Evolutionary conservation across 2,797 vertebrate genomes (phyloP).

Genomic region (Acrocephalus scirpaceus): DNA sequence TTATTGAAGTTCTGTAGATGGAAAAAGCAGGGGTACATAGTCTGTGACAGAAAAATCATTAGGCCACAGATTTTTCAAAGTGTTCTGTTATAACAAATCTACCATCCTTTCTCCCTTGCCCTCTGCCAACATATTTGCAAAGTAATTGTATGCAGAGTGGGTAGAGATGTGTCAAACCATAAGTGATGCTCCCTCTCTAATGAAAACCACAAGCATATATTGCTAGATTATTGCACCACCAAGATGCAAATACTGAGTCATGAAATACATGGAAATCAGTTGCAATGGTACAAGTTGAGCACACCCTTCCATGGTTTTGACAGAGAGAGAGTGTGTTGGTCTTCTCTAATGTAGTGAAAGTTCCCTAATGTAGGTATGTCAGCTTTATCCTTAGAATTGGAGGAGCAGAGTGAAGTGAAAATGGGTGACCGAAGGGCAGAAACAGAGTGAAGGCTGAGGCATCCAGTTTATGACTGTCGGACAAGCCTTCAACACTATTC

Average conservation of each 20-base stretch:
- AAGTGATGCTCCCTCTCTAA: neutral
- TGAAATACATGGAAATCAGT: slow-evolving; percentile 8
- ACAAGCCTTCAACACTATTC: neutral
- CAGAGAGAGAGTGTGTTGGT: neutral
- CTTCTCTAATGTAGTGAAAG: neutral
- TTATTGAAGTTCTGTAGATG: neutral
- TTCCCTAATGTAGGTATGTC: neutral
- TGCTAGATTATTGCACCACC: neutral
- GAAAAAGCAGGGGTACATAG: neutral
- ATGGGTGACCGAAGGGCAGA: neutral
- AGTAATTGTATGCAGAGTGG: neutral
- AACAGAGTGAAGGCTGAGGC: neutral
- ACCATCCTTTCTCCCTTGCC: neutral
- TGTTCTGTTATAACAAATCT: neutral
- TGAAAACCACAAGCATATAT: neutral
- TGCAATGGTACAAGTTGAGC: neutral
- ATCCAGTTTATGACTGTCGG: neutral
- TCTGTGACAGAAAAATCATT: neutral
- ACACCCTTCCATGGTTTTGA: neutral
- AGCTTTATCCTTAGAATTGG: neutral
- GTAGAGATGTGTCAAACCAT: neutral
- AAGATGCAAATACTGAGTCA: neutral
- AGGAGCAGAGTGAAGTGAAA: neutral
- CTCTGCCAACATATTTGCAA: neutral
- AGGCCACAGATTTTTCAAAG: neutral